Conservation (phyloP, 2,113 vertebrate genomes). For the Furnarius figulus region DNA sequence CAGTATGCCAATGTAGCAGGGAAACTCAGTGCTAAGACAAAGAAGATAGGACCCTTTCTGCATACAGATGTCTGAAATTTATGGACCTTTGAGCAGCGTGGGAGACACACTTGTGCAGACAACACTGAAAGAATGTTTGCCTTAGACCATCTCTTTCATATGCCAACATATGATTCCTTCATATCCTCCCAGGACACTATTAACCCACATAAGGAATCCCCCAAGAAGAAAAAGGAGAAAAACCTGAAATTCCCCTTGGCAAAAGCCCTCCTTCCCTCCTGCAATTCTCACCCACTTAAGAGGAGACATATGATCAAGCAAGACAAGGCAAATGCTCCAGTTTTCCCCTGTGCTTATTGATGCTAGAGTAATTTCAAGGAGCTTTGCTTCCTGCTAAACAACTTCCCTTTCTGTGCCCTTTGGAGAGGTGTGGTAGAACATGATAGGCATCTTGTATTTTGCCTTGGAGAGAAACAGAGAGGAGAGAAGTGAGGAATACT, state of each 20-base stretch:
- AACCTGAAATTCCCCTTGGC: not conserved
- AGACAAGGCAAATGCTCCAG: not conserved
- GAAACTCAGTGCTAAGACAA: not conserved
- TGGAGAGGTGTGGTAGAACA: not conserved
- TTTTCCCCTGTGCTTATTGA: not conserved
- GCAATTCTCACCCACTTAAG: not conserved
- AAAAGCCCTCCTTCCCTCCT: not conserved
- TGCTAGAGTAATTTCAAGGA: not conserved
- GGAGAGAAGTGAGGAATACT: not conserved
- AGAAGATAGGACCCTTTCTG: not conserved
- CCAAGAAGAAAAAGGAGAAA: not conserved
- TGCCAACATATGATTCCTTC: rapidly evolving
- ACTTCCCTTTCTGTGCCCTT: not conserved
- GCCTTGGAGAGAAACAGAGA: not conserved
- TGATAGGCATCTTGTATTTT: not conserved
- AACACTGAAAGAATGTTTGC: not conserved
- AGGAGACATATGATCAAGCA: not conserved
- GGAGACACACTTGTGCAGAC: not conserved
- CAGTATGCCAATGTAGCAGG: not conserved
- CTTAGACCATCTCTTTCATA: not conserved
- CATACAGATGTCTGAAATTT: not conserved
- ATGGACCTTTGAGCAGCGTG: not conserved
- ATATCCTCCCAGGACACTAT: not conserved
- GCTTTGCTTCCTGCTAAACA: not conserved
- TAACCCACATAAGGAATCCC: not conserved